Percentiles rank a stretch among this genome's conserved stretches.
phyloP scores from a whole-genome alignment of 2,113 vertebrate genomes.

The Paedocypris sp. region DNA sequence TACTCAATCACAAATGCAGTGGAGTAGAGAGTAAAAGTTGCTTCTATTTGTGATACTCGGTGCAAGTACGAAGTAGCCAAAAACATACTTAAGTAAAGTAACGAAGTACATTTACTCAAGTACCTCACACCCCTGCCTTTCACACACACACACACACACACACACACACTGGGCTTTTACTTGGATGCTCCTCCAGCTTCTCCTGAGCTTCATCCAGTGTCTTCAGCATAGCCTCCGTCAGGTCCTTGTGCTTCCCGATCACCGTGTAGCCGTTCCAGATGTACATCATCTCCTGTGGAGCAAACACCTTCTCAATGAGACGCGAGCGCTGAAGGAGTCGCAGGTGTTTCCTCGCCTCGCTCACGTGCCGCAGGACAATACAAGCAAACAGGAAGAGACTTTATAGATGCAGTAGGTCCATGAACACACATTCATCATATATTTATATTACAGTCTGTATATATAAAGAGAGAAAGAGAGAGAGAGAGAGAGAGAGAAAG shows the following conservation, averaged over 20 bases:
- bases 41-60: too few relatives aligned
- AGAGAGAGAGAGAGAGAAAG: too few relatives aligned
- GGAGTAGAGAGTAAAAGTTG: too few relatives aligned
- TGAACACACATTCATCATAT: too few relatives aligned
- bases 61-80: too few relatives aligned
- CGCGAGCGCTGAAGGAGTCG: background rate
- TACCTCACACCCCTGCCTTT: too few relatives aligned
- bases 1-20: too few relatives aligned
- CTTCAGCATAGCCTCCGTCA: slow-evolving; percentile 85
- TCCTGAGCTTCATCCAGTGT: slow-evolving; percentile 76
- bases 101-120: too few relatives aligned
- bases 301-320: slow-evolving; percentile 3
- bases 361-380: background rate
- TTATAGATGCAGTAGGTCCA: background rate
- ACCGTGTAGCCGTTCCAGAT: slow-evolving; percentile 97
- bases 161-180: slow-evolving; percentile 63
- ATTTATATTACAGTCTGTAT: too few relatives aligned
- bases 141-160: too few relatives aligned
- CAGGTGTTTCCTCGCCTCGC: slow-evolving; percentile 13
- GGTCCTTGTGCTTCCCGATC: slow-evolving; percentile 82
- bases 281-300: slow-evolving; percentile 94
- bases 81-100: too few relatives aligned
- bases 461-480: too few relatives aligned
- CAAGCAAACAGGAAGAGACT: background rate
- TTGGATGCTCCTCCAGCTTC: slow-evolving; percentile 65